Evolutionary conservation across 2,888 invertebrate genomes (phyloP), one percentile per base, ranked within the genome.

Genomic region (Hirtodrosophila cameraria): DNA sequence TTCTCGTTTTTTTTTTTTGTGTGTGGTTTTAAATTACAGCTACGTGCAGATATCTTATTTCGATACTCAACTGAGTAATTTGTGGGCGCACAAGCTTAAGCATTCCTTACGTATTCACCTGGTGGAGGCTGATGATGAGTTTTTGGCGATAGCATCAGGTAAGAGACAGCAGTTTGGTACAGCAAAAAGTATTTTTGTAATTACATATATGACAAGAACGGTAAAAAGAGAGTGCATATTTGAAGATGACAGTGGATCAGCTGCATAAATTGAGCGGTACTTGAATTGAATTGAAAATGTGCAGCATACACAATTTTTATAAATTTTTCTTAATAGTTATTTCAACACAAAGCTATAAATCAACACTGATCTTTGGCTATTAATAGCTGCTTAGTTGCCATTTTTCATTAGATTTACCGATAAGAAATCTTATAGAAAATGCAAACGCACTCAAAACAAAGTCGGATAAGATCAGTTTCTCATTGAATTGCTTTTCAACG

Each of bases 1-100:
- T 54, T 12, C 20, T 60, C 28, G 20, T 65, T 66, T 43, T 45
- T 53, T 13, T 62, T 57, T 31, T 48, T 35, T 68, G 55, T 59
- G 67, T 62, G 67, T 63, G 58, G 83, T 83, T 82, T 83, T 82
- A 84, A 85, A 83, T 83, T 86, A 79, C 87, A 76, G 66, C 68
- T 78, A 82, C 79, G 85, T 86, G 86, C 80, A 81, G 82, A 86
- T 83, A 83, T 82, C 82, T 86, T 86, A 84, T 86, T 83, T 83
- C 87, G 76, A 53, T 62, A 53, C 57, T 53, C 15, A 20, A 33
- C 43, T n/a, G n/a, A 61, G 60, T 48, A 59, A 62, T 73, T 75
- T 61, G 76, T 75, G 74, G 76, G 74, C 72, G 76, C 76, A 55
- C 54, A 63, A 15, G 43, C 28, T 62, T 53, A 49, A 53, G 62